phyloP scores from a whole-genome alignment of 92 coral and sea anemone genomes.

The Siderastrea radians region DNA sequence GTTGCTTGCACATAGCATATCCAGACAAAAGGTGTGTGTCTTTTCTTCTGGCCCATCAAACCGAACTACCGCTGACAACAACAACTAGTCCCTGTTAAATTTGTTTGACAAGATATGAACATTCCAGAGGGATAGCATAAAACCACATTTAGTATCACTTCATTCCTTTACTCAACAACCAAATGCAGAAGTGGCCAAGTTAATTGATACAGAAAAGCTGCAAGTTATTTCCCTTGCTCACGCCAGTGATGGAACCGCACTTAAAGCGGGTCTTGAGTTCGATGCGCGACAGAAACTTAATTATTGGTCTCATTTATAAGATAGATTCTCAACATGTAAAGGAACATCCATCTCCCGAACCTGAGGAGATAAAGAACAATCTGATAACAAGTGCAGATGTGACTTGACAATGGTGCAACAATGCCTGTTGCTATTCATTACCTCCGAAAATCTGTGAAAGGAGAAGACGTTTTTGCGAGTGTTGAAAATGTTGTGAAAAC shows the following conservation, averaged over 20 bases:
- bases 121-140: no score
- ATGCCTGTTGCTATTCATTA: background rate
- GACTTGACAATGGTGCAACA: background rate
- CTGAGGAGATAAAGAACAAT: conserved; percentile 40
- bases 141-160: conserved; percentile 31
- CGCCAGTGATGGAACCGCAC: conserved; percentile 22
- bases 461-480: no score
- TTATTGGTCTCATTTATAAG: conserved; percentile 44
- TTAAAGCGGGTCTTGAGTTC: conserved; percentile 24
- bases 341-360: conserved; percentile 39
- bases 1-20: no score
- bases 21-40: no score
- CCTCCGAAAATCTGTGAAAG: background rate
- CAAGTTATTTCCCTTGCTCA: conserved; percentile 24
- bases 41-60: no score
- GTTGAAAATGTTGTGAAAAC: no score
- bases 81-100: no score
- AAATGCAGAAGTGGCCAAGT: conserved; percentile 29
- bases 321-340: conserved; percentile 17
- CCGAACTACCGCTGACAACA: no score
- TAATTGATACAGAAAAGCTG: conserved; percentile 21
- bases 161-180: conserved; percentile 24
- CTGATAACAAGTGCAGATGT: conserved; percentile 53
- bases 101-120: no score
- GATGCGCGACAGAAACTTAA: conserved; percentile 19